Evolutionary conservation across 2,797 vertebrate genomes (phyloP).

Genomic region (Macropus fuliginosus): DNA sequence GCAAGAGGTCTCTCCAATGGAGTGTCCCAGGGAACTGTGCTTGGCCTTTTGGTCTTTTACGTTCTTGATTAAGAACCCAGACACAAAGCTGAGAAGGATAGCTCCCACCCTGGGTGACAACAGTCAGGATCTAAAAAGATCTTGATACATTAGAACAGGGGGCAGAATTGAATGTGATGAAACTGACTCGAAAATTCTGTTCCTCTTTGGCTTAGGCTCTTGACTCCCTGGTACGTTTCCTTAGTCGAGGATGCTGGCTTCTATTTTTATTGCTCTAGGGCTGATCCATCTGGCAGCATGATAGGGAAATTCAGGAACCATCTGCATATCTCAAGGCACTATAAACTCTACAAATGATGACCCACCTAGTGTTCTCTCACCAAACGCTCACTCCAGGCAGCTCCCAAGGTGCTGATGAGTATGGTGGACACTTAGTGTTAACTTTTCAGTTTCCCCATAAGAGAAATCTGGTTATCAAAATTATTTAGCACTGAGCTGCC

Average conservation of each 20-base stretch:
- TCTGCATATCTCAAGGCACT: background rate
- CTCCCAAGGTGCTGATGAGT: background rate
- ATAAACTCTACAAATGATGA: background rate
- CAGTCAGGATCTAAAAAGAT: background rate
- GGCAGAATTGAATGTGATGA: background rate
- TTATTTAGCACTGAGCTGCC: background rate
- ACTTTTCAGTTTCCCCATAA: background rate
- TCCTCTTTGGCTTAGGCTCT: background rate
- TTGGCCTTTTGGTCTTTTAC: background rate
- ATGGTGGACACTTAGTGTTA: background rate
- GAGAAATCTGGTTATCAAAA: background rate
- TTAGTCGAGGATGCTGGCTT: background rate
- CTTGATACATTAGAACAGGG: background rate
- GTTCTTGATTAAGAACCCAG: background rate
- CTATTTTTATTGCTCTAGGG: background rate
- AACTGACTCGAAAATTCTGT: background rate
- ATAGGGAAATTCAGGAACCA: background rate
- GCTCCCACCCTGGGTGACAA: background rate
- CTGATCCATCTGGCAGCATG: background rate
- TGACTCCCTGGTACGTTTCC: background rate
- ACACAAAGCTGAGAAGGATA: background rate
- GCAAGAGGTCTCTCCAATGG: background rate
- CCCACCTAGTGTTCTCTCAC: background rate
- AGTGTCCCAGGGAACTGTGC: background rate
- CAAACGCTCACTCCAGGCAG: background rate